Evolutionary conservation across 2,888 invertebrate species (phyloP).

Genomic region (Unio delphinus): DNA sequence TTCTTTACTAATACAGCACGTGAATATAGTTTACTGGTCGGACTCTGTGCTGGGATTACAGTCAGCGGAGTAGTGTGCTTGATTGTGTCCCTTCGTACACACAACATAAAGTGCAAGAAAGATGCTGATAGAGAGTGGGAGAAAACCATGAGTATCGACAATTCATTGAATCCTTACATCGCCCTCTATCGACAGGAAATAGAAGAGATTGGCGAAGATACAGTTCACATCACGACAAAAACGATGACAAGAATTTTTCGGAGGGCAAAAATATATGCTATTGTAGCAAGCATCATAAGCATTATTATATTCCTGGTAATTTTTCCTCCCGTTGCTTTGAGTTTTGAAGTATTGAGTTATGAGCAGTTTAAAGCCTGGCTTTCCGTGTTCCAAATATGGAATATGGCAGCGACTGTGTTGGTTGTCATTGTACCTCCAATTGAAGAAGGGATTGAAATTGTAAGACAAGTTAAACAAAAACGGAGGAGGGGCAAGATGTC

Average conservation of each 20-base stretch:
- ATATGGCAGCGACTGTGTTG: constrained; percentile 33
- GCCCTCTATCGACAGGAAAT: constrained; percentile 49
- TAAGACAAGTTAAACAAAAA: constrained; percentile 25
- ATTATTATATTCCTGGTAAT: constrained; percentile 32
- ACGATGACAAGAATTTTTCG: constrained; percentile 39
- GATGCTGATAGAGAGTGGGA: constrained; percentile 50
- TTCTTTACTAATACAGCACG: constrained; percentile 54
- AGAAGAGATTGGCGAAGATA: constrained; percentile 20
- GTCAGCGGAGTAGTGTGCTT: constrained; percentile 47
- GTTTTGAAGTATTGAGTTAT: constrained; percentile 27
- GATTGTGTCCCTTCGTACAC: constrained; percentile 50
- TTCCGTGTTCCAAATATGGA: constrained; percentile 30
- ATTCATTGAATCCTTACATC: constrained; percentile 54
- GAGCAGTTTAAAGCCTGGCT: constrained; percentile 35
- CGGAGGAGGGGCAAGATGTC: background rate
- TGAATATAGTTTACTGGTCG: constrained; percentile 53
- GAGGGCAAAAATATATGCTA: constrained; percentile 21
- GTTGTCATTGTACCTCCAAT: constrained; percentile 39
- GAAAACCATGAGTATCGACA: constrained; percentile 55
- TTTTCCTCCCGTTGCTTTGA: constrained; percentile 33
- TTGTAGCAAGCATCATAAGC: constrained; percentile 24
- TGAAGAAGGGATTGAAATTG: constrained; percentile 41
- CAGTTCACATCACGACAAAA: constrained; percentile 20
- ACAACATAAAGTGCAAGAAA: constrained; percentile 34
- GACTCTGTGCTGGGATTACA: constrained; percentile 48